Base-by-base conservation (phyloP, 2,888 invertebrate genomes). In the Tupiocoris notatus region DNA sequence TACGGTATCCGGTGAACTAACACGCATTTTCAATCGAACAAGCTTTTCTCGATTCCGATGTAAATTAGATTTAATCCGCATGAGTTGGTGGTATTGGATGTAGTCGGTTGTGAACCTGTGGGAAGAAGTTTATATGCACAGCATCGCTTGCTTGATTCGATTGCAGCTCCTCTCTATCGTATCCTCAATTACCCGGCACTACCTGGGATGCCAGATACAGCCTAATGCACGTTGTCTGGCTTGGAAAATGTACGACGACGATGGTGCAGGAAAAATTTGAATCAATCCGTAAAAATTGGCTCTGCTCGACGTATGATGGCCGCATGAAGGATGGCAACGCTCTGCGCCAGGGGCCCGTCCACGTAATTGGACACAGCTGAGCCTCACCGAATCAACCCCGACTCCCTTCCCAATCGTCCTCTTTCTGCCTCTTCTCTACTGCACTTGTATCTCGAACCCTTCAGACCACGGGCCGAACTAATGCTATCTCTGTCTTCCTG, bases 311-410 rank as follows among this genome's bases (percentile, higher is more conserved):
- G 70, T 23, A 70, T 70, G 70, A 70, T 70, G 70, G 70, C 58
- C 70, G 70, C 70, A 70, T 70, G 70, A 70, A 70, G 70, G 58
- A 70, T 59, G 70, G 17, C 58, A 58, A 3, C 12, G 59, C 23
- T 59, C 65, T 57, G 70, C n/a, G 58, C 25, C 57, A 65, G 23
- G 65, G 58, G 65, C 25, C 21, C 9, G 58, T 39, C 39, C 39
- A 39, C 57, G 65, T 65, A 75, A 75, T 75, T 75, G 75, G 75
- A 75, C 75, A 66, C 75, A 75, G 75, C 75, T 75, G 75, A 75
- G 75, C 54, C 75, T 39, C 39, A 12, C 39, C 56, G 73, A 62
- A 63, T 73, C 63, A 73, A 63, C 24, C 71, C 59, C 17, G 17
- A 59, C 7, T 20, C n/a, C 6, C 20, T n/a, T 3, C n/a, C 20